phyloP scores from a whole-genome alignment of 2,888 invertebrate genomes.

The Agonopterix heracliana region DNA sequence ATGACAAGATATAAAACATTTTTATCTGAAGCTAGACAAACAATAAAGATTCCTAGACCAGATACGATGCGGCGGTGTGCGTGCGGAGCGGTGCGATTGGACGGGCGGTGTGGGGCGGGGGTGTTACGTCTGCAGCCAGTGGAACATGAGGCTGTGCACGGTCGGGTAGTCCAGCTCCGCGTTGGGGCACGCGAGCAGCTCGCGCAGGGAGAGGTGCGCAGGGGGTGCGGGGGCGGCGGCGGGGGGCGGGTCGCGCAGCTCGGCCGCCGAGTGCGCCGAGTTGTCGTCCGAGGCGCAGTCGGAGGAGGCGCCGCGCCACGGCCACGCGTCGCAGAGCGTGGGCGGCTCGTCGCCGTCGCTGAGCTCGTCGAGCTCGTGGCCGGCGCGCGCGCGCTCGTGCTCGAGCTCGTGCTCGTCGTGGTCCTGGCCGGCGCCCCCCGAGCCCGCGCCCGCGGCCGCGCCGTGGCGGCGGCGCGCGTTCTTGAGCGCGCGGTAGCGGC shows the following conservation, averaged over 20 bases:
- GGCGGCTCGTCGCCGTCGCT: constrained; percentile 67
- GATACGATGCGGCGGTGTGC: background rate
- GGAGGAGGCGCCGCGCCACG: constrained; percentile 36
- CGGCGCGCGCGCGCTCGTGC: constrained; percentile 20
- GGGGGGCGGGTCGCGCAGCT: constrained; percentile 33
- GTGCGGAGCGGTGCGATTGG: constrained; percentile 25
- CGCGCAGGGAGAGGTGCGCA: constrained; percentile 43
- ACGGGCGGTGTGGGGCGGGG: constrained; percentile 24
- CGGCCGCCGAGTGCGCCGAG: constrained; percentile 56
- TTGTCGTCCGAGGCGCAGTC: constrained; percentile 67
- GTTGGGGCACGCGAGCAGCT: constrained; percentile 61
- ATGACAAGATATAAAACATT: too few relatives aligned
- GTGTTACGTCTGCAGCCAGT: constrained; percentile 72
- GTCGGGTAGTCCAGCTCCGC: constrained; percentile 68
- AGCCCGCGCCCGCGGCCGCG: constrained; percentile 50
- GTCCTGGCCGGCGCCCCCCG: constrained; percentile 55
- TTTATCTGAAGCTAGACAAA: too few relatives aligned
- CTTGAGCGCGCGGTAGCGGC: constrained; percentile 63
- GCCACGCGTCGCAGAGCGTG: constrained; percentile 62
- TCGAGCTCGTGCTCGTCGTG: constrained; percentile 21
- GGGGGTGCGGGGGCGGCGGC: constrained; percentile 15
- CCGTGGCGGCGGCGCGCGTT: constrained; percentile 65
- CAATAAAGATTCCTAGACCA: too few relatives aligned
- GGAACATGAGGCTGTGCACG: constrained; percentile 71
- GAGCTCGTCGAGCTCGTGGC: constrained; percentile 41